Evolutionary conservation across 2,113 vertebrate species (phyloP), one percentile per base, ranked within the genome.

Genomic region (Caranx ignobilis): DNA sequence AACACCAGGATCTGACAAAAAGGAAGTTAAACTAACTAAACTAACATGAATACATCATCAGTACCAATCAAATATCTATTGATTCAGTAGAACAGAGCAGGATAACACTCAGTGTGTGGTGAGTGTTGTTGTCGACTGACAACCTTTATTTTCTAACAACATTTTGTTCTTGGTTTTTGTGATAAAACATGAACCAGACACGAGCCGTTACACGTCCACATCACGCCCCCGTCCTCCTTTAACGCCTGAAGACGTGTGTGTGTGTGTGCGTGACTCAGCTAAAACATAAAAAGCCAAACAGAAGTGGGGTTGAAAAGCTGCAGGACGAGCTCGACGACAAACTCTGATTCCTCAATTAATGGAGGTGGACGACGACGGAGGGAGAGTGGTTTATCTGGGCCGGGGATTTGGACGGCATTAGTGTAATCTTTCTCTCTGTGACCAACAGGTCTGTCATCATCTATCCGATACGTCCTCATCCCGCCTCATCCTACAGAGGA

Each of bases 341-440:
- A 15, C 67, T 41, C 16, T 35, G 54, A 21, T 16, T 45, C 52
- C 47, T 62, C 48, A 1, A 10, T 32, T 3, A 31, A 41, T n/a
- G 31, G 39, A 63, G 57, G 64, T 35, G 45, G 50, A 18, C 47
- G 47, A 16, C 47, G 6, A 7, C 16, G 16, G 48, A 5, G 43
- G 55, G 32, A 71, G 72, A 66, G 67, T 13, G 74, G 7, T 87
- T 81, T 62, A 87, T 84, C 71, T 71, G 68, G 8, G 55, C 68
- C 6, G 35, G 11, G 82, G 88, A 83, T 90, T 91, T 86, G 26
- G 9, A 69, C 12, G 43, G 81, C n/a, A 90, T 90, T 90, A 92
- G 47, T 83, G 26, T 90, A 88, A 92, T 90, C 90, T 89, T 71
- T 31, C 48, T 55, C 65, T 75, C 65, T 13, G 82, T 65, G 81